A percentile compares a stretch with the other conserved stretches of the same genome.
Evolutionary conservation across 1,140 invertebrate genomes (phyloP).

Genomic region (Brachionus asplanchnoidis): DNA sequence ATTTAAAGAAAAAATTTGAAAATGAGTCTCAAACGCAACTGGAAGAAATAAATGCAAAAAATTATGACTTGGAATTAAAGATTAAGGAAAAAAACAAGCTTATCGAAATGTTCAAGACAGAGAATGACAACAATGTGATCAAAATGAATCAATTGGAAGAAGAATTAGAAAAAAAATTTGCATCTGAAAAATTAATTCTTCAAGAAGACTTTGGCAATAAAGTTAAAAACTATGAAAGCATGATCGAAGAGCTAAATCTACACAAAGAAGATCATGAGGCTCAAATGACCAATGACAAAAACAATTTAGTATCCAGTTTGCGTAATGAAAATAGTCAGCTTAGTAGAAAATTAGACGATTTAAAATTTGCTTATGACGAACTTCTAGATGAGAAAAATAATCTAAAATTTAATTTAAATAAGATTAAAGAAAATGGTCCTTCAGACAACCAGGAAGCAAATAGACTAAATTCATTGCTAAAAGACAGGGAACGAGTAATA

Average conservation of each 20-base stretch:
- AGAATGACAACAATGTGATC: neutral
- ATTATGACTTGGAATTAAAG: neutral
- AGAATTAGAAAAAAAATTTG: neutral
- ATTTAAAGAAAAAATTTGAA: constrained; percentile 17
- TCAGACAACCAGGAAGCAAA: neutral
- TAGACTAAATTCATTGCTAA: neutral
- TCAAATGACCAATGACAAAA: neutral
- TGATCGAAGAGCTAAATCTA: neutral
- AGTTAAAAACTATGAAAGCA: neutral
- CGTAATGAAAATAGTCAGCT: neutral
- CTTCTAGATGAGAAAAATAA: neutral
- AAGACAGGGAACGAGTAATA: neutral
- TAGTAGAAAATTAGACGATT: neutral
- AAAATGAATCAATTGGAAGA: neutral
- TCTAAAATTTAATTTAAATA: neutral
- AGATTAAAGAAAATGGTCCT: neutral
- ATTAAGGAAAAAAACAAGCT: constrained; percentile 13
- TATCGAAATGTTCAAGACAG: neutral
- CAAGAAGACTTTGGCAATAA: neutral
- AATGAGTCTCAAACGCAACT: neutral
- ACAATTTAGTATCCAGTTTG: neutral
- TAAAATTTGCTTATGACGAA: constrained; percentile 7
- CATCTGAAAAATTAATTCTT: neutral
- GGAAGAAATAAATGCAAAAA: neutral
- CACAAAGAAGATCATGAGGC: neutral